Conservation (phyloP, 2,888 invertebrate species). For the Leptinotarsa rubiginosa region DNA sequence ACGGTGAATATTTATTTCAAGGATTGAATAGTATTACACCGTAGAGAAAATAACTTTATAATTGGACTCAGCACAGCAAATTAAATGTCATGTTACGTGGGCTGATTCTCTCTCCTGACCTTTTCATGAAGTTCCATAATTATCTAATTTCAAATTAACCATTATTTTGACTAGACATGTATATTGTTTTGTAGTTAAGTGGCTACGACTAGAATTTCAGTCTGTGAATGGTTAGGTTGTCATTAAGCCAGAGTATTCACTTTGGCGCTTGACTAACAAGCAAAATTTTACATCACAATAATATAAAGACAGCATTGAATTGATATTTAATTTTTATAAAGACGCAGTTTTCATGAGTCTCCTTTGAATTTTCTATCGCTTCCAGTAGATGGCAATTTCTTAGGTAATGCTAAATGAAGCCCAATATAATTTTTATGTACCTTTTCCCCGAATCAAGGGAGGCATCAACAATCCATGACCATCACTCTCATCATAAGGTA, state of each 20-base stretch:
- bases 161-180: neutral
- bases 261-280: neutral
- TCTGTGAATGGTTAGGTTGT: neutral
- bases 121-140: conserved; percentile 1
- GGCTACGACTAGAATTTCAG: neutral
- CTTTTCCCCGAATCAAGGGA: too few species aligned
- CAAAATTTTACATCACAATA: neutral
- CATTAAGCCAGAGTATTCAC: neutral
- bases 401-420: too few species aligned
- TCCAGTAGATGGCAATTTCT: too few species aligned
- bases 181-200: neutral
- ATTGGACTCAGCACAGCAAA: neutral
- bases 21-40: neutral
- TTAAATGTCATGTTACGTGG: neutral
- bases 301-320: too few species aligned
- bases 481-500: too few species aligned
- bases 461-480: too few species aligned
- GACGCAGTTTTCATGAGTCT: too few species aligned
- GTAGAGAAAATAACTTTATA: conserved; percentile 11
- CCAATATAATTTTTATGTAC: too few species aligned
- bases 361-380: too few species aligned
- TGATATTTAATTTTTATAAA: too few species aligned
- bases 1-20: neutral
- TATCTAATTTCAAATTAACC: neutral
- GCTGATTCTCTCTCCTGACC: neutral